Evolutionary conservation across 1,140 invertebrate genomes (phyloP), one percentile per base, ranked within the genome.

Genomic region (Drosophila equinoxialis): DNA sequence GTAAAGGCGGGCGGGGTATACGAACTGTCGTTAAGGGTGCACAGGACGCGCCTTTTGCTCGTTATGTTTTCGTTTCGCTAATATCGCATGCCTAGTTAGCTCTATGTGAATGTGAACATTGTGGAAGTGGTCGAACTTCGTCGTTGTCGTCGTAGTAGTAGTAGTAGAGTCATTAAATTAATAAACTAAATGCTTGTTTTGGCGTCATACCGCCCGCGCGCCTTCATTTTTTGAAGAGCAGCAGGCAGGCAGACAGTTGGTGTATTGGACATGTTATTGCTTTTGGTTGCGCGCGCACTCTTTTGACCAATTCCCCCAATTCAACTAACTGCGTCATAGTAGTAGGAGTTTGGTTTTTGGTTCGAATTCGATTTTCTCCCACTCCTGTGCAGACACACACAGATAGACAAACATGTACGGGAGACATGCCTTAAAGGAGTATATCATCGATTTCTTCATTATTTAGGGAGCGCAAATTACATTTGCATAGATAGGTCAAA

Each of bases 171-270:
- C 82, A 81, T 79, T 72, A 76, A 86, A 86, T 87, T 83, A 89
- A 87, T 86, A 86, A 89, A 89, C 83, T 86, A 89, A 87, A 87
- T 86, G 79, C 79, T 86, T 86, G 79, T 83, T 78, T 85, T 89
- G 80, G 83, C 79, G 79, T 79, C 78, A 78, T 73, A 63, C 51
- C 41, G 45, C 37, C 45, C 26, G 26, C 41, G 8, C 23, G 20
- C 4, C 41, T 33, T 14, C 26, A 7, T 37, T 48, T 69, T 41
- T 51, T 51, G 17, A 51, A 68, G 64, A 65, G 81, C 81, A 30
- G 81, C 81, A 87, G 76, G 82, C 82, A 79, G 76, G 81, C 81
- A 87, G 76, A 87, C 82, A 79, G 76, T 30, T 33, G 48, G 75
- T 63, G 60, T 79, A 86, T 89, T 86, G 83, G 84, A 80, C 76